phyloP scores from a whole-genome alignment of 2,888 invertebrate species.

The Buathra laborator region DNA sequence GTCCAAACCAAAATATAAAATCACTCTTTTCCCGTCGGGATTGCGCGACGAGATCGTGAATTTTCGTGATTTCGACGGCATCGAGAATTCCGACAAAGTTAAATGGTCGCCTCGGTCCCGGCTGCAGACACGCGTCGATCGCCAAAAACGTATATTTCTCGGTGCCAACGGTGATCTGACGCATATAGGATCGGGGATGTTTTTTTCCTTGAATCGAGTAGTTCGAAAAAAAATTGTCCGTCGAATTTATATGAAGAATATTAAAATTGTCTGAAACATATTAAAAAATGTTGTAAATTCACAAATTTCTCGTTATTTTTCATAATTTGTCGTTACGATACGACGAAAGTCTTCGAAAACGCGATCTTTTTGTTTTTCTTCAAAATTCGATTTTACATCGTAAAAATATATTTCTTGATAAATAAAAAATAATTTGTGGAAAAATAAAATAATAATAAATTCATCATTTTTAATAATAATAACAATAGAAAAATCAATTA shows the following conservation, averaged over 20 bases:
- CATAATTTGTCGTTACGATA: background rate
- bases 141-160: slow-evolving; percentile 93
- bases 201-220: slow-evolving; percentile 92
- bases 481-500: slow-evolving; percentile 15
- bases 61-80: slow-evolving; percentile 86
- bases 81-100: slow-evolving; percentile 94
- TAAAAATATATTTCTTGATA: too few relatives aligned
- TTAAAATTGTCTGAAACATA: slow-evolving; percentile 94
- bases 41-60: slow-evolving; percentile 87
- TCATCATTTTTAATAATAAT: slow-evolving; percentile 30
- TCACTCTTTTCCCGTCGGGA: slow-evolving; percentile 86
- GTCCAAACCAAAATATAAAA: slow-evolving; percentile 93
- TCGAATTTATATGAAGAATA: slow-evolving; percentile 89
- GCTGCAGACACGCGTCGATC: slow-evolving; percentile 94
- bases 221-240: slow-evolving; percentile 91
- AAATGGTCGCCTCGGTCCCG: slow-evolving; percentile 94
- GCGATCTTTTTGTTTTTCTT: too few relatives aligned
- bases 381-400: too few relatives aligned
- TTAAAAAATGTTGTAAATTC: background rate
- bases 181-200: slow-evolving; percentile 91
- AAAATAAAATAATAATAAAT: background rate
- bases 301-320: background rate
- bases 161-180: slow-evolving; percentile 87
- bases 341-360: too few relatives aligned
- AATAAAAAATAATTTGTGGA: too few relatives aligned